Percentiles rank a stretch among this genome's conserved stretches.
Evolutionary conservation across 2,888 invertebrate genomes (phyloP).

Genomic region (Agrotis clavis): DNA sequence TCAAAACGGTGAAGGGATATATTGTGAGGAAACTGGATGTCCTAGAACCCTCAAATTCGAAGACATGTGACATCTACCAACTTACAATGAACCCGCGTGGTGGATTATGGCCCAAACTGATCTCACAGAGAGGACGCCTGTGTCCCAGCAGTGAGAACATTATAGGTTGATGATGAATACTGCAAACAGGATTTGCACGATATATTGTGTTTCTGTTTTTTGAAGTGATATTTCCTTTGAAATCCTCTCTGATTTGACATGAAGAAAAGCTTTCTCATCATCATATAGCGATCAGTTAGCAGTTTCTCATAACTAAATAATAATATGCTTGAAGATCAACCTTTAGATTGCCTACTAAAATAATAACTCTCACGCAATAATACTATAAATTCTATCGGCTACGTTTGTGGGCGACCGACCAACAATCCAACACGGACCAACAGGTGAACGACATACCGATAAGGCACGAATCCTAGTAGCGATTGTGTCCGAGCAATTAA

Average conservation of each 20-base stretch:
- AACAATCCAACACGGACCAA: slow-evolving; percentile 32
- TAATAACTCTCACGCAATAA: slow-evolving; percentile 23
- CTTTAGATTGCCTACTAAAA: background rate
- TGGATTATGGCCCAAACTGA: no score
- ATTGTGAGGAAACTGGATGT: no score
- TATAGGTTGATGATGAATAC: no score
- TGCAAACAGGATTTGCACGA: background rate
- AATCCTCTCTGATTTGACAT: background rate
- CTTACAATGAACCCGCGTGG: no score
- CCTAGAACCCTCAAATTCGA: no score
- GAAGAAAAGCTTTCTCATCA: background rate
- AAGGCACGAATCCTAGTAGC: slow-evolving; percentile 57
- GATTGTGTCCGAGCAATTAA: slow-evolving; percentile 44
- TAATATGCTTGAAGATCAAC: background rate
- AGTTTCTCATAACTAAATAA: background rate
- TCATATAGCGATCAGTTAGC: background rate
- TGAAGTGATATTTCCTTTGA: background rate
- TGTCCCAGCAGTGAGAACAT: no score
- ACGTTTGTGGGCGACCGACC: slow-evolving; percentile 35
- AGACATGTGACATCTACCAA: no score
- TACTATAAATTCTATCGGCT: slow-evolving; percentile 40
- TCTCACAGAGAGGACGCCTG: no score
- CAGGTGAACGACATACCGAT: slow-evolving; percentile 56
- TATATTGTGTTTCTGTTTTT: background rate
- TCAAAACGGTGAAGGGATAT: no score